Evolutionary conservation across 2,113 vertebrate genomes (phyloP), one percentile per base, ranked within the genome.

Genomic region (Menura novaehollandiae): DNA sequence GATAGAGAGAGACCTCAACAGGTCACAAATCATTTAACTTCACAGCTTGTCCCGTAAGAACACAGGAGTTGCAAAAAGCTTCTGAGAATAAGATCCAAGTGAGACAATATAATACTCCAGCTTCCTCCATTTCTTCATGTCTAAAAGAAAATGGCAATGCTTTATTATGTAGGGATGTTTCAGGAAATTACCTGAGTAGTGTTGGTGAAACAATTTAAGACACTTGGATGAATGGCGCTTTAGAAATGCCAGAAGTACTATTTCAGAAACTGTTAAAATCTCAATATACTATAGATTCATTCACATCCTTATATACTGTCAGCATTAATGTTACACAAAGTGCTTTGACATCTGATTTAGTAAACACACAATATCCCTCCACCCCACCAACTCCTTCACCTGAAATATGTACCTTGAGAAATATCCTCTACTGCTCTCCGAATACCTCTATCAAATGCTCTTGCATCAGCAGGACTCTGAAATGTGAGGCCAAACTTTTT

Each of bases 401-500:
- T 53, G 39, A 88, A 77, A 90, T 68, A 78, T 2, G 9, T 97
- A 99, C 99, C 99, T 99, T 99, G 99, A 96, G 98, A 98, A 96
- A 99, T 98, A 98, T 99, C 99, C 97, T 99, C 99, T 89, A 99
- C 98, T 69, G 99, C 99, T 97, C 99, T 98, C 53, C 99, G 99
- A 96, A 99, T 99, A 43, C 99, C 99, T 96, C 99, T 98, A 95
- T 99, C 99, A 84, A 99, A 99, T n/a, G 99, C 99, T 93, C 99
- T 98, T 81, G 99, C 99, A 88, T 99, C 99, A 58, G 99, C 99
- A 47, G 99, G 99, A 98, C 99, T 99, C 97, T 99, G 99, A 98
- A 99, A 99, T n/a, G 99, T 99, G 97, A 99, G 98, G 94, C 99
- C 99, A 90, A 99, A 99, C 98, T 99, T 99, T 96, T 99, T 99